Evolutionary conservation across 2,797 vertebrate species (phyloP).

Genomic region (Dendrocincla tyrannina): DNA sequence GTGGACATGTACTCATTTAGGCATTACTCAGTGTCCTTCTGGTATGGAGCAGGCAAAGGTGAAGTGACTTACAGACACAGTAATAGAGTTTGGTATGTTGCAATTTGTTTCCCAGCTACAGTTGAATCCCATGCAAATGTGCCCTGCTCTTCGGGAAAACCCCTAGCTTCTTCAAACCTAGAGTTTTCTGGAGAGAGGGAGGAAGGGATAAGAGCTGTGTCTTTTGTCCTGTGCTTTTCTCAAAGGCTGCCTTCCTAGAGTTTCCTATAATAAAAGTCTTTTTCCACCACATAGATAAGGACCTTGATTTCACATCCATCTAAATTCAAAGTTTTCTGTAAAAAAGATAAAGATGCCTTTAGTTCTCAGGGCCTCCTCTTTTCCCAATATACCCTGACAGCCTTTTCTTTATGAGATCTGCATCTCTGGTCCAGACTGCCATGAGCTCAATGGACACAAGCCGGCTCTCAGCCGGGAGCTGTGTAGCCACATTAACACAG

Average conservation of each 20-base stretch:
- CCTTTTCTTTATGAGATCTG: background rate
- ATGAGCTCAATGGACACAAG: fast-evolving
- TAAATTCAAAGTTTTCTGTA: background rate
- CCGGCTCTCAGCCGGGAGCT: fast-evolving
- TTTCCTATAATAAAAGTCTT: background rate
- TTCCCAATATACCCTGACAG: fast-evolving
- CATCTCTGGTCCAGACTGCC: background rate
- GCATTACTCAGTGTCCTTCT: background rate
- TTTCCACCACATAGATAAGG: background rate
- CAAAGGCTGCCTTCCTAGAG: background rate
- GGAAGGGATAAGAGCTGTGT: background rate
- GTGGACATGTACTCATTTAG: background rate
- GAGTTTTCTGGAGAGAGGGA: background rate
- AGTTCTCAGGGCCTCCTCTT: background rate
- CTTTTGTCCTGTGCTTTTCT: background rate
- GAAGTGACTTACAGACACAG: background rate
- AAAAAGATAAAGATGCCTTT: background rate
- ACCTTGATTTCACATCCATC: background rate
- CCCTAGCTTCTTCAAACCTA: background rate
- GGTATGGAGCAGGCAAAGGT: background rate
- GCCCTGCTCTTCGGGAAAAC: background rate
- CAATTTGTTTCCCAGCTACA: background rate
- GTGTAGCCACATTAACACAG: fast-evolving
- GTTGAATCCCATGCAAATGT: background rate
- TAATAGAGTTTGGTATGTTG: background rate